A percentile compares a stretch with the other conserved stretches of the same genome.
These are phyloP conservation scores for Eremophila alpestris DNA, from an alignment of 2,797 vertebrate species.

Conservation along the genomic window DNA sequence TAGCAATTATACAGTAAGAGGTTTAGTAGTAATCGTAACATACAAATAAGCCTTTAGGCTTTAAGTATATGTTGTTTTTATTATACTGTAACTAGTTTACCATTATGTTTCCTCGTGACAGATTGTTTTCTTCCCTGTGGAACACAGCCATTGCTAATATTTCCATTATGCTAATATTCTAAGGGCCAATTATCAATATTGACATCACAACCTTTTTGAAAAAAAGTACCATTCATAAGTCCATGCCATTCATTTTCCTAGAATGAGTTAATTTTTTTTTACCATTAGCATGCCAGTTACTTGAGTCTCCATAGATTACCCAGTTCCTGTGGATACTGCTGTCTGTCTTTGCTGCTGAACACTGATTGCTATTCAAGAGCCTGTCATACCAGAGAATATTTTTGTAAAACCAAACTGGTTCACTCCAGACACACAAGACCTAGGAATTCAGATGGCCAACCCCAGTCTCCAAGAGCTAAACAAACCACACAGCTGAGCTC, in stretches of 20 bases:
- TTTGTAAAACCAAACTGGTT: conserved; percentile 65
- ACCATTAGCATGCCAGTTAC: conserved; percentile 45
- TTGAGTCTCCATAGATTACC: conserved; percentile 51
- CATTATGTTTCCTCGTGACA: neutral
- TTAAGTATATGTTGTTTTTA: conserved; percentile 26
- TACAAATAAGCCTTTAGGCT: conserved; percentile 23
- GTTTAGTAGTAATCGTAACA: conserved; percentile 7
- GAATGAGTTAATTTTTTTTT: conserved; percentile 33
- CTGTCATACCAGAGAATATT: conserved; percentile 50
- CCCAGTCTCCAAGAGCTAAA: conserved; percentile 68
- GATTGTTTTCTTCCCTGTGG: conserved; percentile 16
- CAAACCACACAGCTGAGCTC: conserved; percentile 72
- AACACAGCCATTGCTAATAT: neutral
- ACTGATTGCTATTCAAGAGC: conserved; percentile 64
- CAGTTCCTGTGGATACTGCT: conserved; percentile 56
- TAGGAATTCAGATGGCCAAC: conserved; percentile 69
- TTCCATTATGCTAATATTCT: conserved; percentile 15
- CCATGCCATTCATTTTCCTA: neutral
- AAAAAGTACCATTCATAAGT: neutral
- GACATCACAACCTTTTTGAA: neutral
- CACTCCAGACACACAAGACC: conserved; percentile 63
- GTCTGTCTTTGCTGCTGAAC: conserved; percentile 62
- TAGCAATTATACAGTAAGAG: conserved; percentile 36
- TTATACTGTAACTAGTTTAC: conserved; percentile 24
- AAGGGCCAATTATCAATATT: neutral